A percentile compares a stretch with the other conserved stretches of the same genome.
phyloP scores from a whole-genome alignment of 2,888 invertebrate species.

The Phortica magna region DNA sequence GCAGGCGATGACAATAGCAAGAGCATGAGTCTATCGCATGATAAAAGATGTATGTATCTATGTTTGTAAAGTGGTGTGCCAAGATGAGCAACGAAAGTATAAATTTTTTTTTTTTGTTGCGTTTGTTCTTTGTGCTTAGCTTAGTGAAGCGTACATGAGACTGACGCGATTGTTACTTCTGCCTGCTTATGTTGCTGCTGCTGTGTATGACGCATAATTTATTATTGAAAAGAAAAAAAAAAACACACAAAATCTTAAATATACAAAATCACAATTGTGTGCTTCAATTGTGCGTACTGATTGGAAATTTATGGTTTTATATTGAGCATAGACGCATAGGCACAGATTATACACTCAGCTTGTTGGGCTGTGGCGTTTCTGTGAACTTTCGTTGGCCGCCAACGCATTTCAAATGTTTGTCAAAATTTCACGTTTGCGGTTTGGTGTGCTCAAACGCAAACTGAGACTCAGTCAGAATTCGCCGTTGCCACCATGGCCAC shows the following conservation, averaged over 20 bases:
- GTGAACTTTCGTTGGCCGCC: neutral
- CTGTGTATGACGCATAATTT: neutral
- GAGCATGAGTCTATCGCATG: no score
- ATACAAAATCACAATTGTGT: conserved; percentile 59
- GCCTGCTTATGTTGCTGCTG: no score
- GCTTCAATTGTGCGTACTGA: conserved; percentile 70
- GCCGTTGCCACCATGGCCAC: conserved; percentile 27
- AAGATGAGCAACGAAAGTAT: no score
- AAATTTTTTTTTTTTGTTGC: no score
- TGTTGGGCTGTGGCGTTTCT: neutral
- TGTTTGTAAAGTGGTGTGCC: no score
- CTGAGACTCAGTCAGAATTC: neutral
- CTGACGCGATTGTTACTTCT: no score
- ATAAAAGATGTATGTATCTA: no score
- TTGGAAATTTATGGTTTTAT: conserved; percentile 59
- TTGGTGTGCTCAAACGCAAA: neutral
- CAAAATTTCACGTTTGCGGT: neutral
- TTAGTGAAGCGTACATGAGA: no score
- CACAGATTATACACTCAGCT: no score
- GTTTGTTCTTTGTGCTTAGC: no score
- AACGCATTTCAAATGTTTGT: neutral
- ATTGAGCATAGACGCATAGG: neutral
- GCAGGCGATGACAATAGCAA: neutral
- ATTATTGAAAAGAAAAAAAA: conserved; percentile 10
- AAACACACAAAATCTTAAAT: no score